A percentile compares a stretch with the other conserved stretches of the same genome.
phyloP scores from a whole-genome alignment of 2,888 invertebrate species.

The Mesodorylaimus sp. region DNA sequence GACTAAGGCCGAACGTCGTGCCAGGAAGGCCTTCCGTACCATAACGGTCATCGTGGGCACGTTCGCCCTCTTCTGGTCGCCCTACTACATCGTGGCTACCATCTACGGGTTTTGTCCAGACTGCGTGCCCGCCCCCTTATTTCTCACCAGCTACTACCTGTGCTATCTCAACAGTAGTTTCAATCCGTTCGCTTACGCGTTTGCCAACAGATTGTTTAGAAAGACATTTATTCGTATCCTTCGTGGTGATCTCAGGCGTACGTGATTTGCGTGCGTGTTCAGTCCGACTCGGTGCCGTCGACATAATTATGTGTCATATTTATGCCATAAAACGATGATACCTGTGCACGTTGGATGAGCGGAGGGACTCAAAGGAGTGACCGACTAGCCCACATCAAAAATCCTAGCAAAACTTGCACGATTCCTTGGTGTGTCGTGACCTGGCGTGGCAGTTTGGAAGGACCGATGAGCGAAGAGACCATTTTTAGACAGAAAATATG shows the following conservation, averaged over 20 bases:
- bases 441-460: too few relatives aligned
- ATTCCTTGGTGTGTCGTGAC: too few relatives aligned
- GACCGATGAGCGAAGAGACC: too few relatives aligned
- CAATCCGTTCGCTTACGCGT: slow-evolving; percentile 29
- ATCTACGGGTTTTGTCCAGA: slow-evolving; percentile 28
- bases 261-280: too few relatives aligned
- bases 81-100: slow-evolving; percentile 29
- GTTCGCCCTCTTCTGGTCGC: slow-evolving; percentile 29
- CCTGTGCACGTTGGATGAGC: too few relatives aligned
- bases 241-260: slow-evolving; percentile 3
- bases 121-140: slow-evolving; percentile 25
- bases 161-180: slow-evolving; percentile 26
- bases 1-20: slow-evolving; percentile 24
- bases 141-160: slow-evolving; percentile 28
- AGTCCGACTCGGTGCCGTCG: too few relatives aligned
- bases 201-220: slow-evolving; percentile 28
- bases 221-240: slow-evolving; percentile 18
- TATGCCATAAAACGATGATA: too few relatives aligned
- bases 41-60: slow-evolving; percentile 30
- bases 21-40: slow-evolving; percentile 27
- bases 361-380: too few relatives aligned
- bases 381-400: too few relatives aligned
- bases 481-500: too few relatives aligned
- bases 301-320: too few relatives aligned
- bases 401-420: too few relatives aligned